A percentile compares a stretch with the other conserved stretches of the same genome.
Conservation (phyloP, 2,113 vertebrate species). For the Thalassoma bifasciatum region DNA sequence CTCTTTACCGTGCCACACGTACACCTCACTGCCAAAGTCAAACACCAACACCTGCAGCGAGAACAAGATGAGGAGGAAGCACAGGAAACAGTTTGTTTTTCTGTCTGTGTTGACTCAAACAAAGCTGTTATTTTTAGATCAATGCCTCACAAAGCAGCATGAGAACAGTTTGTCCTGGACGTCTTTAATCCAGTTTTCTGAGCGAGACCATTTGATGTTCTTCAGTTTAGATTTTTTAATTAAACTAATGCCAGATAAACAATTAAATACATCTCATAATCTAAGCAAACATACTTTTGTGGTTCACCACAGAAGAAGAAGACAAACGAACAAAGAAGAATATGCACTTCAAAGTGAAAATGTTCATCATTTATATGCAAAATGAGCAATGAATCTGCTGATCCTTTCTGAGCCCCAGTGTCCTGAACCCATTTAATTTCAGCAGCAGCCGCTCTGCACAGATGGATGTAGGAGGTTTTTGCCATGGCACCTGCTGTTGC, state of each 20-base stretch:
- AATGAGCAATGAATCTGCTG: not conserved
- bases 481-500: conserved; percentile 49
- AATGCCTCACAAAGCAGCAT: not conserved
- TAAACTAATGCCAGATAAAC: no score
- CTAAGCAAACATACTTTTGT: not conserved
- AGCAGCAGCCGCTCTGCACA: conserved; percentile 23
- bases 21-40: conserved; percentile 98
- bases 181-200: no score
- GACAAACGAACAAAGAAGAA: not conserved
- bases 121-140: not conserved
- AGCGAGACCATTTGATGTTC: no score
- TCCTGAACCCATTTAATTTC: not conserved
- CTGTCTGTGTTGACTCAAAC: not conserved
- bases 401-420: not conserved
- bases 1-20: conserved; percentile 98
- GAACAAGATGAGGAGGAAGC: not conserved
- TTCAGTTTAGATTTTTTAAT: no score
- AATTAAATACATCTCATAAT: not conserved
- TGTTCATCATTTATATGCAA: not conserved
- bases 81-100: not conserved
- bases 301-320: not conserved
- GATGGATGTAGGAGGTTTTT: conserved; percentile 45
- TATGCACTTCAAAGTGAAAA: not conserved
- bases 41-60: conserved; percentile 93
- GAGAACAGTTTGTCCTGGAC: not conserved